phyloP scores from a whole-genome alignment of 2,888 invertebrate species.

The Spodoptera picta region DNA sequence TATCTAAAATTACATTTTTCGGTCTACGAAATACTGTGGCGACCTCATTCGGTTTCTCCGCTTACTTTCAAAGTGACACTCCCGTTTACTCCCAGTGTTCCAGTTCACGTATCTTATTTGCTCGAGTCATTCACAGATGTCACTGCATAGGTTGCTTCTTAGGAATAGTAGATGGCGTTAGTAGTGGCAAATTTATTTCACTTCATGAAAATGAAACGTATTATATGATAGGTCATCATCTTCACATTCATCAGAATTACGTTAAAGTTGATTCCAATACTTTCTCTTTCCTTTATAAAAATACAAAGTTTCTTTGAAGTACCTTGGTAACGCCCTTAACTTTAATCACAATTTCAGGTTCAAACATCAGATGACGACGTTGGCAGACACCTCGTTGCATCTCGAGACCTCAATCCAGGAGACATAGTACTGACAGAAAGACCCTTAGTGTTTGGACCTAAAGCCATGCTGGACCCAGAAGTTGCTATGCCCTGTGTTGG shows the following conservation, averaged over 20 bases:
- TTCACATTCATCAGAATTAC: too few relatives aligned
- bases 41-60: conserved; percentile 17
- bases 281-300: too few relatives aligned
- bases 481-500: conserved; percentile 92
- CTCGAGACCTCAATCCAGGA: conserved; percentile 89
- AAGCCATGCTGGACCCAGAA: conserved; percentile 90
- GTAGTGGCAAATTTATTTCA: not conserved
- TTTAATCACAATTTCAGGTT: conserved; percentile 71
- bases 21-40: not conserved
- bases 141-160: not conserved
- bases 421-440: conserved; percentile 90
- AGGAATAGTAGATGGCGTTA: conserved; percentile 13
- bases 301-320: too few relatives aligned
- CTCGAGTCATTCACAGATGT: conserved; percentile 12
- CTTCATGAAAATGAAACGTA: too few relatives aligned
- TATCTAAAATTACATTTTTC: not conserved
- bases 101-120: not conserved
- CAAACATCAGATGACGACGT: conserved; percentile 85
- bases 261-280: too few relatives aligned
- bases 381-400: conserved; percentile 91
- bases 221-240: too few relatives aligned
- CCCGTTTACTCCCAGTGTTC: too few relatives aligned
- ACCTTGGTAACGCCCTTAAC: too few relatives aligned
- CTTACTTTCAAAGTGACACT: not conserved
- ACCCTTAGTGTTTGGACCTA: conserved; percentile 91